A percentile compares a stretch with the other conserved stretches of the same genome.
phyloP scores from a whole-genome alignment of 2,113 vertebrate species.

The Hippocampus guttulatus region DNA sequence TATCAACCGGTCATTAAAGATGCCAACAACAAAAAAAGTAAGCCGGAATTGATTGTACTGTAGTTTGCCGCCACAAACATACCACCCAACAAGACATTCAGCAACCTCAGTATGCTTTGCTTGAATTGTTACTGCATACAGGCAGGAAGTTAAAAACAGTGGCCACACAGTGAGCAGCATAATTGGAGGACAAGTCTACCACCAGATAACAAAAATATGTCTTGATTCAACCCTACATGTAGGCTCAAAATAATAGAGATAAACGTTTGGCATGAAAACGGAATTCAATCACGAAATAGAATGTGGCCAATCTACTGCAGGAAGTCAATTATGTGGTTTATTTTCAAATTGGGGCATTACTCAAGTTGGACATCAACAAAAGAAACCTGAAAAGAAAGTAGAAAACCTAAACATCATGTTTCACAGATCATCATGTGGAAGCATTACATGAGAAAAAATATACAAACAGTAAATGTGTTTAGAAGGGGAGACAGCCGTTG shows the following conservation, averaged over 20 bases:
- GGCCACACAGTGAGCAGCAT: constrained; percentile 25
- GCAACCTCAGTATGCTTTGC: constrained; percentile 29
- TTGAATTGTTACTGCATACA: constrained; percentile 38
- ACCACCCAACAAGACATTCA: constrained; percentile 32
- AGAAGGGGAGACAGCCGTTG: too few species aligned
- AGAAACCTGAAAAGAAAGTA: background rate
- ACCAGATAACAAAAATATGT: constrained; percentile 4
- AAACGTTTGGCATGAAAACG: background rate
- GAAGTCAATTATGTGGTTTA: constrained; percentile 1
- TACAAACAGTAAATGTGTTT: background rate
- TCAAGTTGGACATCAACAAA: background rate
- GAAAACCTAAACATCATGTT: background rate
- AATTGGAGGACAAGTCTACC: constrained; percentile 35
- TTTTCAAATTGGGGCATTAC: background rate
- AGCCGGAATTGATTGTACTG: constrained; percentile 26
- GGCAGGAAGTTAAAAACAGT: constrained; percentile 51
- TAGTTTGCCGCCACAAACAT: constrained; percentile 57
- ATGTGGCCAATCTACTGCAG: background rate
- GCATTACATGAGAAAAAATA: background rate
- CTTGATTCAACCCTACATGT: background rate
- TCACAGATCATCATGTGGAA: background rate
- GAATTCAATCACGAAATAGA: background rate
- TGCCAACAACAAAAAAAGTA: constrained; percentile 33
- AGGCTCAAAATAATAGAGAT: background rate
- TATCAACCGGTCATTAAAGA: background rate